These are phyloP conservation scores for Coremacera marginata DNA, from an alignment of 2,888 invertebrate genomes.

Conservation along the genomic window DNA sequence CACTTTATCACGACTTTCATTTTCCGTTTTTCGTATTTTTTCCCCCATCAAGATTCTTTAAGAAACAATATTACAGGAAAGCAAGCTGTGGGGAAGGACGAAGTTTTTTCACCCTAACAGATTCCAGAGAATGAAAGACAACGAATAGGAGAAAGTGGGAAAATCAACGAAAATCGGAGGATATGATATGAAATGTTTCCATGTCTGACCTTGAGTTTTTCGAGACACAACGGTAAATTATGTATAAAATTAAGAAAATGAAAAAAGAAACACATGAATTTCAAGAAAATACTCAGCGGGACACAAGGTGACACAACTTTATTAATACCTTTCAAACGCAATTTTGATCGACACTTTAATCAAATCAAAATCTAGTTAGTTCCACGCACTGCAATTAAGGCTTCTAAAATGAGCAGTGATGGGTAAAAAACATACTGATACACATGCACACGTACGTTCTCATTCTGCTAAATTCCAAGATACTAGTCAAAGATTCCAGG, in stretches of 20 bases:
- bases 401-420: too few relatives aligned
- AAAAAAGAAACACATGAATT: neutral
- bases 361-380: too few relatives aligned
- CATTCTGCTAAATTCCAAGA: neutral
- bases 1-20: constrained; percentile 1
- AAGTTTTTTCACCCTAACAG: constrained; percentile 17
- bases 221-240: constrained; percentile 10
- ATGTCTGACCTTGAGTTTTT: constrained; percentile 51
- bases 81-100: constrained; percentile 14
- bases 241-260: neutral
- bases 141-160: constrained; percentile 33
- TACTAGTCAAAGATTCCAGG: constrained; percentile 2
- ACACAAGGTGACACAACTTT: too few relatives aligned
- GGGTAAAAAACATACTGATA: too few relatives aligned
- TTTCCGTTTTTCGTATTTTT: constrained; percentile 1
- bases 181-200: constrained; percentile 38
- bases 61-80: neutral
- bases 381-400: too few relatives aligned
- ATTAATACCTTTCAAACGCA: too few relatives aligned
- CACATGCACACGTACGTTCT: too few relatives aligned
- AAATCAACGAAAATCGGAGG: constrained; percentile 21
- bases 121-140: constrained; percentile 18
- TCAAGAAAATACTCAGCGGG: too few relatives aligned
- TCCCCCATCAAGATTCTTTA: neutral
- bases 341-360: too few relatives aligned